Base-by-base conservation (phyloP, 2,113 vertebrate species). In the Syngnathus typhle region DNA sequence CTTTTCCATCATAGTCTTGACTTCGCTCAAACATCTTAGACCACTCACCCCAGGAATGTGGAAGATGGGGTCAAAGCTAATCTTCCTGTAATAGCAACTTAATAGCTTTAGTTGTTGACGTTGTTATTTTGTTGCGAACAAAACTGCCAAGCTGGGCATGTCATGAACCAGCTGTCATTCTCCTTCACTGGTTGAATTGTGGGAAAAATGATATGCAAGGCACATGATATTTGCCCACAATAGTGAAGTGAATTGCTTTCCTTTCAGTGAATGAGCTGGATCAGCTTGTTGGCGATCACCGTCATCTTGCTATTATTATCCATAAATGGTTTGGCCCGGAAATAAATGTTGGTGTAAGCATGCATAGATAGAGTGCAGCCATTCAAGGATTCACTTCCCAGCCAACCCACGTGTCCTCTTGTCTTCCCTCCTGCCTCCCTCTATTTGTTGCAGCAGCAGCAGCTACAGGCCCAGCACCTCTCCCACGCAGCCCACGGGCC, bases 401-500 rank as follows among this genome's bases (percentile, higher is more conserved):
- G 81, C 85, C 76, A 72, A 91, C 90, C 88, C 88, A 90, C 86
- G 90, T 83, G 87, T 84, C 82, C 61, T 83, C 55, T 85, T 82
- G 86, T 86, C 64, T 81, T 90, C 80, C 77, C 63, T 85, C 67
- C 38, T 84, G 80, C 66, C 66, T 79, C 68, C 67, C 70, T 74
- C 65, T 47, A 11, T 81, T 81, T 83, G 80, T 82, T 90, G 76
- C 92, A 98, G 96, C 96, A 98, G 91, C 96, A 98, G 91, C 96
- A 98, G 87, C 95, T 98, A 74, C 95, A 98, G 92, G 95, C 95
- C 0, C 95, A 98, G 87, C 96, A 98, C 85, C 95, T 98, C 65
- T 96, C 96, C 27, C 96, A 98, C 15, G 94, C 96, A 0, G 93
- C 94, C 19, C 96, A 98, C 0, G 95, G 95, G 0, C 95, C 95